A percentile compares a stretch with the other conserved stretches of the same genome.
These are phyloP conservation scores for Lophotis ruficrista DNA, from an alignment of 2,113 vertebrate genomes.

Conservation along the genomic window DNA sequence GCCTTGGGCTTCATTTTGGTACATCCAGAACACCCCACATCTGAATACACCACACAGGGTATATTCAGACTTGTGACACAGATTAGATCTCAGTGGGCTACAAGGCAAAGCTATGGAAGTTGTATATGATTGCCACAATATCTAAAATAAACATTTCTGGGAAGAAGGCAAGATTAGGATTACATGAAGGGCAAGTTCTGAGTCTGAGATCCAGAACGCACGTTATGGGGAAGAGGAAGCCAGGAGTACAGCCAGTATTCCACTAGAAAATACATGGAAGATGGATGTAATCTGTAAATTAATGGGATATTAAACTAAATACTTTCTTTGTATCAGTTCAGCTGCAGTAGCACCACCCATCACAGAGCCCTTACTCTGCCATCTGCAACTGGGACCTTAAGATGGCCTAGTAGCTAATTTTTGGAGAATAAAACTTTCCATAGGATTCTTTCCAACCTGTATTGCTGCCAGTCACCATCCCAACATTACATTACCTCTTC, in stretches of 20 bases:
- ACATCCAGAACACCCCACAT: neutral
- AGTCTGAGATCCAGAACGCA: neutral
- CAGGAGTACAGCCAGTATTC: neutral
- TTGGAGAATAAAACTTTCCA: neutral
- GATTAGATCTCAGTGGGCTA: neutral
- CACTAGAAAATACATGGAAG: neutral
- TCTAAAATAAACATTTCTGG: neutral
- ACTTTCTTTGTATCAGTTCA: neutral
- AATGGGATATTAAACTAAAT: neutral
- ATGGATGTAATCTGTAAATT: neutral
- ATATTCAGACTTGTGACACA: too few relatives aligned
- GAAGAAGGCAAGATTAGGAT: neutral
- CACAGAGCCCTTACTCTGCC: neutral
- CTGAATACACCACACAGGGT: neutral
- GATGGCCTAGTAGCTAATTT: neutral
- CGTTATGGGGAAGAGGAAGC: fast-evolving
- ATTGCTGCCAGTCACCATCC: neutral
- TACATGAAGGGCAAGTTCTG: neutral
- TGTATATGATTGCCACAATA: neutral
- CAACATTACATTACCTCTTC: neutral
- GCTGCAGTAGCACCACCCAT: neutral
- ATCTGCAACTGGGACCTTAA: fast-evolving
- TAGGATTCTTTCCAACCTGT: neutral
- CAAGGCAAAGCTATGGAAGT: neutral
- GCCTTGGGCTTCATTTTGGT: neutral